Conservation (phyloP, 2,888 invertebrate species). For the Sphaerolaimus hirsutus region DNA sequence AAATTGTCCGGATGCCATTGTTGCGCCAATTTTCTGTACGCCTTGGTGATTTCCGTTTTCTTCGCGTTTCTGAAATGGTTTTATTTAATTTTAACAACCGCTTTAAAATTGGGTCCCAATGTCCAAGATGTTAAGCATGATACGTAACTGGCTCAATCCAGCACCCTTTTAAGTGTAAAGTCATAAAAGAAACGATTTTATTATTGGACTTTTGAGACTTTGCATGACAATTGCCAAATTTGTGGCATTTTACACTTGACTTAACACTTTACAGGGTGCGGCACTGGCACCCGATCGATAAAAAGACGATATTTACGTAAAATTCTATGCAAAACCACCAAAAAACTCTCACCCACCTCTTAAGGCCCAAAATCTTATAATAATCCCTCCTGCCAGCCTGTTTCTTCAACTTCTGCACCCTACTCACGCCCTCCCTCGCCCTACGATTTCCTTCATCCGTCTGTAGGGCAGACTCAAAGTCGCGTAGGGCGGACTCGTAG, state of each 20-base stretch:
- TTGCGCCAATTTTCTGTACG: constrained; percentile 81
- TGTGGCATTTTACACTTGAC: too few relatives aligned
- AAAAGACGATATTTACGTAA: background rate
- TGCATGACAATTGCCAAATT: too few relatives aligned
- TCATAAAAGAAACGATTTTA: too few relatives aligned
- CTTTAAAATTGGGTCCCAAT: too few relatives aligned
- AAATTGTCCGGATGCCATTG: constrained; percentile 98
- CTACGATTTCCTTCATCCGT: constrained; percentile 50
- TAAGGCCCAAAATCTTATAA: constrained; percentile 81
- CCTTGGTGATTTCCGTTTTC: constrained; percentile 78
- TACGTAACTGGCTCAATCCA: too few relatives aligned
- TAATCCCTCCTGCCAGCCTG: constrained; percentile 78
- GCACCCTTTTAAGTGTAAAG: too few relatives aligned
- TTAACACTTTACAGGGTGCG: too few relatives aligned
- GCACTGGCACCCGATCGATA: too few relatives aligned
- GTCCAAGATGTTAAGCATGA: too few relatives aligned
- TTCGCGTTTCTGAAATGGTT: constrained; percentile 45
- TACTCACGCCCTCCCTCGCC: constrained; percentile 63
- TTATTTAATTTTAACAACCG: too few relatives aligned
- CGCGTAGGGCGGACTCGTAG: constrained; percentile 61
- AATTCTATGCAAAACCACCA: background rate
- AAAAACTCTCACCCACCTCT: constrained; percentile 34
- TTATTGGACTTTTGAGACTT: too few relatives aligned
- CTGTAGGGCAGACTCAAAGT: constrained; percentile 60
- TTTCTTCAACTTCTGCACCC: constrained; percentile 70